phyloP scores from a whole-genome alignment of 2,113 vertebrate species.

The Planiliza haematocheilus region DNA sequence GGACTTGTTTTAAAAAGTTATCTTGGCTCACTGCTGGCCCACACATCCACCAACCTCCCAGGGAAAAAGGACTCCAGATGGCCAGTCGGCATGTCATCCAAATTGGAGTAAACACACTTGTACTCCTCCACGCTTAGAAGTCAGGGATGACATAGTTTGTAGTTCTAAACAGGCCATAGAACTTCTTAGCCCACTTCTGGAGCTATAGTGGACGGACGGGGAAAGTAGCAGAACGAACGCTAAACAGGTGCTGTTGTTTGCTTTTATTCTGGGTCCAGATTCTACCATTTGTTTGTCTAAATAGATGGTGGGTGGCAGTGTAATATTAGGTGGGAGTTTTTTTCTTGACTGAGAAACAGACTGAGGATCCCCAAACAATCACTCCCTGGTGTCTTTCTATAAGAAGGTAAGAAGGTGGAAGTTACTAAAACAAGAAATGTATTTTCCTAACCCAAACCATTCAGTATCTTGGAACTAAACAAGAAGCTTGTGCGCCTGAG shows the following conservation, averaged over 20 bases:
- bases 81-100: constrained; percentile 39
- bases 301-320: no score
- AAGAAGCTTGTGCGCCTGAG: no score
- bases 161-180: constrained; percentile 50
- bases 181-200: constrained; percentile 43
- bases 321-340: no score
- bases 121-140: constrained; percentile 33
- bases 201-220: constrained; percentile 5
- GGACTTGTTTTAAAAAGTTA: constrained; percentile 51
- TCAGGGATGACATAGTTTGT: constrained; percentile 54
- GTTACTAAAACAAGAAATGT: no score
- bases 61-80: constrained; percentile 60
- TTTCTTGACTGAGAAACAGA: not conserved
- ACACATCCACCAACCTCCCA: constrained; percentile 33
- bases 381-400: not conserved
- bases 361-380: no score
- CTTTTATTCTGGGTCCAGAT: not conserved
- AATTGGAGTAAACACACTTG: constrained; percentile 53
- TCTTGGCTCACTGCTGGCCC: constrained; percentile 31
- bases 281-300: no score
- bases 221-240: not conserved
- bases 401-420: no score
- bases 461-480: no score
- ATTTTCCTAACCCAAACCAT: no score
- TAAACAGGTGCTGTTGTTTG: not conserved